Evolutionary conservation across 2,888 invertebrate genomes (phyloP), one percentile per base, ranked within the genome.

Genomic region (Hecatera dysodea): DNA sequence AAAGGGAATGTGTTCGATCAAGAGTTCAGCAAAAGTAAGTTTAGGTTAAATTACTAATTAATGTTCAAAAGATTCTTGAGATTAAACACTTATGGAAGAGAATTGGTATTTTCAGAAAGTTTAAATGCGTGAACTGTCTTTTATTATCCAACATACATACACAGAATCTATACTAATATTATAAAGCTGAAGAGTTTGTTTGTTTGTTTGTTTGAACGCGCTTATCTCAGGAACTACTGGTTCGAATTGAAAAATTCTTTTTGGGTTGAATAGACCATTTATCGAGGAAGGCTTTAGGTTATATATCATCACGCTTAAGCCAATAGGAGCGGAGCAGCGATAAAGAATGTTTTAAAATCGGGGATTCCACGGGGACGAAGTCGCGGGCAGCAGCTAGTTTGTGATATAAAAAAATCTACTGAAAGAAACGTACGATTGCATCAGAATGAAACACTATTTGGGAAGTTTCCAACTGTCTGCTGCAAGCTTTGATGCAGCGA

Each of bases 401-500:
- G n/a, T n/a, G n/a, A n/a, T n/a, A n/a, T n/a, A 9, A 56, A 39
- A 50, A 53, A 53, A 5, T 1, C 11, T 33, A 55, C 29, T 29
- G 53, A 75, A 70, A 55, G 48, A 67, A 75, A 75, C 36, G 46
- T 17, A 42, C 2, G 22, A 27, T 69, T 69, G 63, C 73, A 69
- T 70, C 59, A 68, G 46, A 68, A 59, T 72, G 75, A 60, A 75
- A 56, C 60, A 60, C 36, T 61, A 57, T 77, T 83, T 83, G 83
- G 83, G 61, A 46, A 55, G 29, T 63, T 63, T 73, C 69, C 73
- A 77, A 87, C 79, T 60, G 59, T 75, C 48, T 17, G 1, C 22
- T 27, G 29, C 22, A 53, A 48, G 59, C 48, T 67, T 60, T 68
- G 69, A 68, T 74, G 69, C 76, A 61, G 68, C n/a, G 44, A 68